Evolutionary conservation across 23 tunicate species (phyloP).

Genomic region (Trididemnum miniatum): DNA sequence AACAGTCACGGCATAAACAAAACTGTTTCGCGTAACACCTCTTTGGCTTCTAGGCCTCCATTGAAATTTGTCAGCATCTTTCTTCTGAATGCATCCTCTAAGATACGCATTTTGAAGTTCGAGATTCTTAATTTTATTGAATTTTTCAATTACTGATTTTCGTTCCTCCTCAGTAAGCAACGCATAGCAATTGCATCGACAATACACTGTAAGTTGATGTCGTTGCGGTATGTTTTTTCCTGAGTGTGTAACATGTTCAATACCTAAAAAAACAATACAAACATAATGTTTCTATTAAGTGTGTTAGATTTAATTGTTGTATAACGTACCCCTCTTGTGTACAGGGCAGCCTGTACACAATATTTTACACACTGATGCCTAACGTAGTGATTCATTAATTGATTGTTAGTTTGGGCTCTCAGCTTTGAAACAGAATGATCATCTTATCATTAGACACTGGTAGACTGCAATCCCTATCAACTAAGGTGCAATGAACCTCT

Average conservation of each 20-base stretch:
- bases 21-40: background rate
- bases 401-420: too few species aligned
- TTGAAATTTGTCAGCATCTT: background rate
- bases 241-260: background rate
- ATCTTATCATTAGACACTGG: too few species aligned
- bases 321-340: too few species aligned
- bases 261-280: conserved; percentile 1
- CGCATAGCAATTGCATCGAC: background rate
- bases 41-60: background rate
- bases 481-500: background rate
- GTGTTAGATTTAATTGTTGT: background rate
- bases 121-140: background rate
- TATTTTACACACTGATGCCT: too few species aligned
- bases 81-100: background rate
- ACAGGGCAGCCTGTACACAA: too few species aligned
- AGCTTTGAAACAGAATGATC: too few species aligned
- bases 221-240: background rate
- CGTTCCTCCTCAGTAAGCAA: background rate
- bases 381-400: too few species aligned
- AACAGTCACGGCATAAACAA: background rate
- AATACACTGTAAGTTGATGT: background rate
- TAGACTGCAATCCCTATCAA: too few species aligned
- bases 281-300: background rate
- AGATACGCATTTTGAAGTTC: conserved; percentile 1
- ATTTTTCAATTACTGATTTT: background rate